A percentile compares a stretch with the other conserved stretches of the same genome.
Evolutionary conservation across 2,888 invertebrate species (phyloP).

Genomic region (Silvanus unidentatus): DNA sequence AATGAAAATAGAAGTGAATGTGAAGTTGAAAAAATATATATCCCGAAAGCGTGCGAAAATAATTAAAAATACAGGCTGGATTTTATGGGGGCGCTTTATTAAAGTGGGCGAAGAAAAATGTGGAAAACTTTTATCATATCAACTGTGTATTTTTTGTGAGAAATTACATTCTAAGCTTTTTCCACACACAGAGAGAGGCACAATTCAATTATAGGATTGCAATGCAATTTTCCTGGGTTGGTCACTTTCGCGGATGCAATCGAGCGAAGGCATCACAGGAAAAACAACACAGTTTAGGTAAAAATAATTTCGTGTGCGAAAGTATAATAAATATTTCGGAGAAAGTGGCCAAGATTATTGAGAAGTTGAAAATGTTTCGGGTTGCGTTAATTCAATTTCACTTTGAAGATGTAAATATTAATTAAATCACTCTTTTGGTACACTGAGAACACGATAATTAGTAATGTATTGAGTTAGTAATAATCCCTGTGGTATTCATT

Average conservation of each 20-base stretch:
- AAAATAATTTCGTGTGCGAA: no score
- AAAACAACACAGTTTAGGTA: no score
- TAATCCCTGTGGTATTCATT: slow-evolving; percentile 42
- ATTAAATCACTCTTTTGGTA: slow-evolving; percentile 35
- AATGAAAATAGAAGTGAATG: slow-evolving; percentile 2
- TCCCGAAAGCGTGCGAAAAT: slow-evolving; percentile 20
- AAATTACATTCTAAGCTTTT: slow-evolving; percentile 36
- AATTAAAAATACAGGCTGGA: slow-evolving; percentile 40
- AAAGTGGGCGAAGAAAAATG: slow-evolving; percentile 40
- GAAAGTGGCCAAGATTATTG: no score
- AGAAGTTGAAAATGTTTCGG: background rate
- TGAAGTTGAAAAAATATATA: background rate
- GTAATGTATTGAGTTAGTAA: slow-evolving; percentile 37
- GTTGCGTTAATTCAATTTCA: slow-evolving; percentile 11
- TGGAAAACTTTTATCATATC: slow-evolving; percentile 41
- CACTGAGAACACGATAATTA: slow-evolving; percentile 32
- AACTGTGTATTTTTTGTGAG: slow-evolving; percentile 32
- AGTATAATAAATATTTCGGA: no score
- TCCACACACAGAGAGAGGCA: background rate
- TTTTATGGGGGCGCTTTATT: slow-evolving; percentile 38
- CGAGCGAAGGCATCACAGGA: no score
- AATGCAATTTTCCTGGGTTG: no score
- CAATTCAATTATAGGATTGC: no score
- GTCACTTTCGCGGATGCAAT: no score
- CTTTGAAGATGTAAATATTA: slow-evolving; percentile 29